phyloP scores from a whole-genome alignment of 2,797 vertebrate genomes.

The Notolabrus celidotus region DNA sequence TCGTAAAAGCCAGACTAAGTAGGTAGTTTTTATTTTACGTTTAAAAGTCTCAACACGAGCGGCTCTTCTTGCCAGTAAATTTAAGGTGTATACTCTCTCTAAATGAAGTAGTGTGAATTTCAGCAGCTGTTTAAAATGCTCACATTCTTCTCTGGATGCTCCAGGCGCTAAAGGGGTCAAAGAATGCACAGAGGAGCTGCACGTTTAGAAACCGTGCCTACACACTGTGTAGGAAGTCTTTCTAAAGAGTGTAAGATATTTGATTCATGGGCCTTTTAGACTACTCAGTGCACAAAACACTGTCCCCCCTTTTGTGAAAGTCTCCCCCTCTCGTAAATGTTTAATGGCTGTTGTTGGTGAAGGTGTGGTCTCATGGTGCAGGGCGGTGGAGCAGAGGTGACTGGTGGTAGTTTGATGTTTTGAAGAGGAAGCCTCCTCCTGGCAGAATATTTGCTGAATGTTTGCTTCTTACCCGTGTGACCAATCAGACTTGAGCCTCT shows the following conservation, averaged over 20 bases:
- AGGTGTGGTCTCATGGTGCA: conserved; percentile 11
- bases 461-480: conserved; percentile 3
- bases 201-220: background rate
- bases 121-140: conserved; percentile 24
- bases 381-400: conserved; percentile 1
- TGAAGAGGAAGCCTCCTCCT: background rate
- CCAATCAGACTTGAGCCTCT: background rate
- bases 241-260: background rate
- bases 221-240: background rate
- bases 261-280: background rate
- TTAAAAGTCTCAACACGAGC: too few relatives aligned
- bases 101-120: background rate
- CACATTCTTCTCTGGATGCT: conserved; percentile 16
- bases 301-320: conserved; percentile 35
- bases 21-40: too few relatives aligned
- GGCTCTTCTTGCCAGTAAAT: too few relatives aligned
- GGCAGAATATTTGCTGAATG: conserved; percentile 9
- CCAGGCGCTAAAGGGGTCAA: background rate
- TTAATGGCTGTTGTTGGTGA: conserved; percentile 32
- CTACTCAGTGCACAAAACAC: conserved; percentile 7
- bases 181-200: background rate
- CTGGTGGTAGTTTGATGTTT: conserved; percentile 11
- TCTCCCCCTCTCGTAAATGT: conserved; percentile 40
- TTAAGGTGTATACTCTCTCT: background rate
- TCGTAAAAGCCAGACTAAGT: too few relatives aligned